phyloP scores from a whole-genome alignment of 2,113 vertebrate genomes.

The Bothrops jararaca region DNA sequence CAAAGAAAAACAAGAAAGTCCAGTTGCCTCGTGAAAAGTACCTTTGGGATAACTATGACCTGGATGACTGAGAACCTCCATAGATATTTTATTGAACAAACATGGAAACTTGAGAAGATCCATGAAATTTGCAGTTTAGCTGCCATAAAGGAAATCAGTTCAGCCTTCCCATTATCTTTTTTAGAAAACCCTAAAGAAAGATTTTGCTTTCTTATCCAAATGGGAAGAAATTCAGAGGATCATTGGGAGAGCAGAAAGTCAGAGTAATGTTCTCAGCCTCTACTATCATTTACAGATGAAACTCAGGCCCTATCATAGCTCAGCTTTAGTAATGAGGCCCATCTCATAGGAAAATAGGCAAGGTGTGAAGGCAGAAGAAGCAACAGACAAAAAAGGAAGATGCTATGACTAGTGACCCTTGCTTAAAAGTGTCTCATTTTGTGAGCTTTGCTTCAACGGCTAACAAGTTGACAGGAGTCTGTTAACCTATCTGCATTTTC shows the following conservation, averaged over 20 bases:
- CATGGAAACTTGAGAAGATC: constrained; percentile 11
- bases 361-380: background rate
- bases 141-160: background rate
- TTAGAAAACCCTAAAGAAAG: background rate
- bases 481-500: constrained; percentile 40
- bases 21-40: no score
- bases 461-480: constrained; percentile 58
- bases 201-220: background rate
- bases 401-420: background rate
- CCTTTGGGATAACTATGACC: no score
- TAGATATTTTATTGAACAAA: background rate
- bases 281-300: background rate
- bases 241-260: background rate
- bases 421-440: constrained; percentile 43
- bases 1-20: no score
- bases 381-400: background rate
- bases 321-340: background rate
- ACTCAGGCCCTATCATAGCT: background rate
- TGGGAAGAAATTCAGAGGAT: no score
- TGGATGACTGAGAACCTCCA: no score
- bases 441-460: constrained; percentile 49
- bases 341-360: background rate
- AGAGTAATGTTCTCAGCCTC: background rate
- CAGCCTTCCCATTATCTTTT: background rate
- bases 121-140: background rate